phyloP scores from a whole-genome alignment of 2,113 vertebrate species.

The Psittacula cyanocephala region DNA sequence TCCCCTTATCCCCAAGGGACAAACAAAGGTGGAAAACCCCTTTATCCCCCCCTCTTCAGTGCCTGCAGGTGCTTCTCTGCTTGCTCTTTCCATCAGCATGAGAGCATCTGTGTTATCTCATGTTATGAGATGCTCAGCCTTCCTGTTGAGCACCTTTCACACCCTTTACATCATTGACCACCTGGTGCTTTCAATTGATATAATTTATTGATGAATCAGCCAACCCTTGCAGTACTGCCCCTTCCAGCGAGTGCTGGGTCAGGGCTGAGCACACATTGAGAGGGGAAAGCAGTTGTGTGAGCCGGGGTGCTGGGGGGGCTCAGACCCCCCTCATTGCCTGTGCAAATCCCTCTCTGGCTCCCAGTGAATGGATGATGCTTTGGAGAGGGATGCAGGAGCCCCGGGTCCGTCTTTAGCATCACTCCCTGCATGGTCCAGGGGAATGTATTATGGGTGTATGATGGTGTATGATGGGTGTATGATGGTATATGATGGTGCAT shows the following conservation, averaged over 20 bases:
- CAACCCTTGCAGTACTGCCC: background rate
- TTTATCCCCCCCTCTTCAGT: background rate
- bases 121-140: background rate
- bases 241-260: background rate
- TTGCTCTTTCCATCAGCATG: background rate
- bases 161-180: background rate
- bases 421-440: background rate
- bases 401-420: no score
- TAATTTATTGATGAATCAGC: conserved; percentile 27
- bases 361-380: background rate
- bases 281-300: background rate
- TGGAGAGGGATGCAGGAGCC: background rate
- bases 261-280: background rate
- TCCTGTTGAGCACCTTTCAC: background rate
- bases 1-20: background rate
- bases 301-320: background rate
- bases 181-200: background rate
- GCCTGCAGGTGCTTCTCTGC: background rate
- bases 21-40: background rate
- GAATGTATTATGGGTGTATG: background rate
- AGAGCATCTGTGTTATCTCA: background rate
- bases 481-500: no score
- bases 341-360: background rate
- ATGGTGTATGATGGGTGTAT: no score
- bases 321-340: fast-evolving